These are phyloP conservation scores for Ceratotherium simum DNA, from an alignment of 2,113 vertebrate genomes.

Conservation along the genomic window DNA sequence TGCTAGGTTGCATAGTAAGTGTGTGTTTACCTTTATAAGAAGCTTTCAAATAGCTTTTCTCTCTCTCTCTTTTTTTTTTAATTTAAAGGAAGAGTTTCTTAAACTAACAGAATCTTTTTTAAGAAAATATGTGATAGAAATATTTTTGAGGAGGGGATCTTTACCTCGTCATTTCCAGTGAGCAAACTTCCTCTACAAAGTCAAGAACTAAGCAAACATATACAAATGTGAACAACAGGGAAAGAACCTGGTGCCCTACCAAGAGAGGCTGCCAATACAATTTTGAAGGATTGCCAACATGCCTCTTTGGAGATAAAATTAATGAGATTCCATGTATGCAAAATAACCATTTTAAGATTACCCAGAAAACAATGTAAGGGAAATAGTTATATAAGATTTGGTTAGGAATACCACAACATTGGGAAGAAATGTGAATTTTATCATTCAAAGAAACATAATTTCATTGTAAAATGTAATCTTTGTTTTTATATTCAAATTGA, in stretches of 20 bases:
- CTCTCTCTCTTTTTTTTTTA: neutral
- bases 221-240: neutral
- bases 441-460: neutral
- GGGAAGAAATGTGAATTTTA: conserved; percentile 27
- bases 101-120: neutral
- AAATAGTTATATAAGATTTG: conserved; percentile 7
- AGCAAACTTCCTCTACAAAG: neutral
- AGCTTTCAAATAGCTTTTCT: neutral
- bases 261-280: neutral
- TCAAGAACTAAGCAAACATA: neutral
- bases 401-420: neutral
- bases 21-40: neutral
- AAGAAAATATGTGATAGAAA: neutral
- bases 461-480: conserved; percentile 5
- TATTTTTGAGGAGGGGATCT: neutral
- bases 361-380: neutral
- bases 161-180: neutral
- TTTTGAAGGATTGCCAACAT: neutral
- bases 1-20: neutral
- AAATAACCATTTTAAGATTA: neutral
- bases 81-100: neutral
- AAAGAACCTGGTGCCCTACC: neutral
- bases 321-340: neutral
- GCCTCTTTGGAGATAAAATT: neutral
- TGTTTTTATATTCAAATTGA: neutral